Base-by-base conservation (phyloP, 2,797 vertebrate genomes). In the Coreius guichenoti region DNA sequence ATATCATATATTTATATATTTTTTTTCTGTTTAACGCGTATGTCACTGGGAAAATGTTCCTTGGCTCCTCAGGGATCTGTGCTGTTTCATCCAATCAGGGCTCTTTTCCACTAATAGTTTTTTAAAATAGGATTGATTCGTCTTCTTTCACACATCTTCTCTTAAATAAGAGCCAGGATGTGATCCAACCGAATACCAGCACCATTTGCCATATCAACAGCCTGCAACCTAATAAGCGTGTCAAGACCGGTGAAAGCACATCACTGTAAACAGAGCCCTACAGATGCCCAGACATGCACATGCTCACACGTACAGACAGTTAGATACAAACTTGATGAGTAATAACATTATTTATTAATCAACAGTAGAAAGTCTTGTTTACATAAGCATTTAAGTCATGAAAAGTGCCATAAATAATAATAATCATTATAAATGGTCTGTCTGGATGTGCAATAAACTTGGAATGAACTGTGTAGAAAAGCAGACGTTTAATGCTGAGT, bases 111-210 rank as follows among this genome's bases (percentile, higher is more conserved):
- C 6, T 58, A 68, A 84, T 39, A 79, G 73, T 58, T 26, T 79
- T 75, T 86, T 83, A 33, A 83, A 56, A 29, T 14, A 29, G 49
- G 43, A 58, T 63, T 51, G 76, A 83, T 69, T 88, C 61, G 54
- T 87, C 61, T 83, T 90, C 86, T 88, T 82, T 86, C 16, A 89
- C 76, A 90, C 82, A 77, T 86, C 68, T 81, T 56, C 54, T 90
- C 91, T 90, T 92, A 91, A 92, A 89, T 92, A 91, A 92, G 90
- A 83, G 88, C 70, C 6, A 47, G 90, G 90, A 92, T 82, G 45
- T 7, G 1, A 39, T 92, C 90, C 92, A 92, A 80, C 90, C 83
- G 83, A 73, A 91, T 79, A 85, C 86, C 87, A 90, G 81, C 76
- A 49, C 89, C 87, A 86, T 88, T 91, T 65, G 72, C 86, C 81